These are phyloP conservation scores for Threskiornis aethiopicus DNA, from an alignment of 2,797 vertebrate genomes.

Conservation along the genomic window DNA sequence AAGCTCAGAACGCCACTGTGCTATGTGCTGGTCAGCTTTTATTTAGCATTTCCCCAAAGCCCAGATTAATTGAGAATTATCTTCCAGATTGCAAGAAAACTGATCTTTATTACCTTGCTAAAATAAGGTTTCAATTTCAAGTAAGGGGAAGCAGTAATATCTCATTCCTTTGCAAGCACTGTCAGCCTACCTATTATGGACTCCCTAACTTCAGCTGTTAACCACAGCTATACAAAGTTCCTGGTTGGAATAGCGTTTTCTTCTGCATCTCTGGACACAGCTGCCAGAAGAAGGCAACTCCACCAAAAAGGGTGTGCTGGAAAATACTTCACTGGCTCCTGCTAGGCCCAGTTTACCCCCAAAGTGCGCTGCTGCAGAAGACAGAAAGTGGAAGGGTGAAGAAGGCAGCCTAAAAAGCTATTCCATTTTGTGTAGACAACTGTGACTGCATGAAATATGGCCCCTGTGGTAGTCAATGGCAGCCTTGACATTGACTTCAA, in stretches of 20 bases:
- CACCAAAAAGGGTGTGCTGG: not conserved
- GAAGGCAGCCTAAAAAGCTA: not conserved
- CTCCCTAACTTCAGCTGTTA: not conserved
- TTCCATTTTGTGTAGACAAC: not conserved
- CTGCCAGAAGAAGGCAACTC: not conserved
- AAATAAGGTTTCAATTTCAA: slow-evolving; percentile 3
- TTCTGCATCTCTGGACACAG: not conserved
- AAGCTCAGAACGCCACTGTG: not conserved
- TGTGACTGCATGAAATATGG: not conserved
- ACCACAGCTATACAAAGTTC: not conserved
- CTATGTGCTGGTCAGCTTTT: not conserved
- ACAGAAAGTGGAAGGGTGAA: not conserved
- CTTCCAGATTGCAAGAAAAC: not conserved
- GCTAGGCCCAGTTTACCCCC: not conserved
- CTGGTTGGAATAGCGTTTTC: not conserved
- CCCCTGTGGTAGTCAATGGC: not conserved
- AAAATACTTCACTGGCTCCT: not conserved
- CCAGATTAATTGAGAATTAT: not conserved
- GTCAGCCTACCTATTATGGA: not conserved
- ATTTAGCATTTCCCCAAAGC: not conserved
- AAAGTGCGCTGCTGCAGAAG: not conserved
- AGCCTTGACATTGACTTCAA: not conserved
- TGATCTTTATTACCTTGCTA: not conserved
- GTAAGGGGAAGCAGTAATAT: not conserved
- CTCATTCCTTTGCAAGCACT: not conserved